These are phyloP conservation scores for Otis tarda DNA, from an alignment of 2,113 vertebrate genomes.

Conservation along the genomic window DNA sequence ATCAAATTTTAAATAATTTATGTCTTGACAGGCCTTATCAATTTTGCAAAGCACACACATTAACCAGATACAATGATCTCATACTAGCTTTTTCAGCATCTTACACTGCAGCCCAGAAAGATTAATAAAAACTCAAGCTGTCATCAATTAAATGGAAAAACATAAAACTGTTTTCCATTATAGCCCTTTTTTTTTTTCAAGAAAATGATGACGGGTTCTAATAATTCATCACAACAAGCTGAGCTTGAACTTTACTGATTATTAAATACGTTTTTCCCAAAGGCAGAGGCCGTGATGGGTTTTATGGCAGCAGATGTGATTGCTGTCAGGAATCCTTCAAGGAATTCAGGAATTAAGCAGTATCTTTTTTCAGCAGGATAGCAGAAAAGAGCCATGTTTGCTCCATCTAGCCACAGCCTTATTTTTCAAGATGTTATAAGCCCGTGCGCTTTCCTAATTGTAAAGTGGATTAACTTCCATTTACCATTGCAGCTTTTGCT, in stretches of 20 bases:
- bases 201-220: conserved; percentile 82
- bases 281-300: conserved; percentile 65
- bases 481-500: neutral
- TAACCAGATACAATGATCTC: conserved; percentile 75
- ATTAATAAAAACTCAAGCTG: conserved; percentile 78
- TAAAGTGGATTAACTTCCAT: neutral
- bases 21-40: conserved; percentile 74
- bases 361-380: conserved; percentile 50
- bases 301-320: conserved; percentile 86
- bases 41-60: conserved; percentile 75
- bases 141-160: conserved; percentile 75
- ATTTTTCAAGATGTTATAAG: neutral
- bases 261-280: conserved; percentile 84
- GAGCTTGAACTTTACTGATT: conserved; percentile 89
- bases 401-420: neutral
- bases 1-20: conserved; percentile 81
- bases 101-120: conserved; percentile 64
- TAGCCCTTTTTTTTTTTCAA: conserved; percentile 72
- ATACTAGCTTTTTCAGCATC: conserved; percentile 76
- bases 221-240: conserved; percentile 91
- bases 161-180: conserved; percentile 74
- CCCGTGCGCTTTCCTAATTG: neutral
- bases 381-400: neutral
- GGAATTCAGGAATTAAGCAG: conserved; percentile 65
- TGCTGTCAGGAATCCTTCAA: conserved; percentile 77